A percentile compares a stretch with the other conserved stretches of the same genome.
Conservation (phyloP, 2,113 vertebrate species). For the Centropus unirufus region DNA sequence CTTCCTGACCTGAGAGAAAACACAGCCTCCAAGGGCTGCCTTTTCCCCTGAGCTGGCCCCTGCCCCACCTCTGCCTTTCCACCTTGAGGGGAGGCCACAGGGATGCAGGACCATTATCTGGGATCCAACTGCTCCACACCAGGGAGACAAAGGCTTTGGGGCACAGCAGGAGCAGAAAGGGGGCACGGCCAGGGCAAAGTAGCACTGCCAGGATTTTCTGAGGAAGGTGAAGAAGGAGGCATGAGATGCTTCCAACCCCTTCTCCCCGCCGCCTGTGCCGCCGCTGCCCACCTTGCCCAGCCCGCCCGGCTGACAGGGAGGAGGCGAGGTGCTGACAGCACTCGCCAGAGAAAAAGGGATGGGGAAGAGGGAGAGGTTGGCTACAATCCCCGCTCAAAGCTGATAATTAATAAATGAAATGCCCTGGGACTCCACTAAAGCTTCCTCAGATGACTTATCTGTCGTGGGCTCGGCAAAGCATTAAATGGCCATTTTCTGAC, state of each 20-base stretch:
- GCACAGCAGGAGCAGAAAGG: fast-evolving
- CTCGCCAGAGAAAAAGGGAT: slow-evolving; percentile 18
- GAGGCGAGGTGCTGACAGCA: slow-evolving; percentile 62
- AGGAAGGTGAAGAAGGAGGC: not conserved
- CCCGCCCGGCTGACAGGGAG: slow-evolving; percentile 61
- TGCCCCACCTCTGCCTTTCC: no score
- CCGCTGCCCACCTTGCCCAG: not conserved
- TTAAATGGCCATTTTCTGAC: slow-evolving; percentile 93
- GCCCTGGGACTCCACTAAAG: slow-evolving; percentile 83
- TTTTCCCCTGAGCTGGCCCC: not conserved
- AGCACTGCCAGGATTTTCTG: fast-evolving
- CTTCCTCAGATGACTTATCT: slow-evolving; percentile 88
- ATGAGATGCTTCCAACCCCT: not conserved
- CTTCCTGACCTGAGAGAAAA: fast-evolving
- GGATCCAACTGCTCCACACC: fast-evolving
- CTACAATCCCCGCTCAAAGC: slow-evolving; percentile 70
- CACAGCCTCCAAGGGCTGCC: not conserved
- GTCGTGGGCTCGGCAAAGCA: slow-evolving; percentile 90
- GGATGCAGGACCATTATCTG: fast-evolving
- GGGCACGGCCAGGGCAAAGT: not conserved
- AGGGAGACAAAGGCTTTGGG: not conserved
- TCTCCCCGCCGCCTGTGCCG: not conserved
- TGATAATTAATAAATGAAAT: slow-evolving; percentile 90
- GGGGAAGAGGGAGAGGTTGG: slow-evolving; percentile 25
- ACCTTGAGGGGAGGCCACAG: fast-evolving